phyloP scores from a whole-genome alignment of 1,140 invertebrate species.

The Cherax quadricarinatus region DNA sequence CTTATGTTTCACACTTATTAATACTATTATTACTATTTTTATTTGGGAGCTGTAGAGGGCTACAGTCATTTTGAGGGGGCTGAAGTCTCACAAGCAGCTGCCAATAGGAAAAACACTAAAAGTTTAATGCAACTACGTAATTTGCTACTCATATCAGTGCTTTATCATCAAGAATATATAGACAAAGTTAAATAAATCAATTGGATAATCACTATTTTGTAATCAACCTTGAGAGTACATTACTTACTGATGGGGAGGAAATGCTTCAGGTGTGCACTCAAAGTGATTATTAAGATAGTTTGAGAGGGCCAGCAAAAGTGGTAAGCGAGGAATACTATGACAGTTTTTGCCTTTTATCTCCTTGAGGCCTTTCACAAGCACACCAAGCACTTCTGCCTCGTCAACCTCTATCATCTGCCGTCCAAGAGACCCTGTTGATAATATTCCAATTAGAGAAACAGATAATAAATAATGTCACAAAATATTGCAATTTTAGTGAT shows the following conservation, averaged over 20 bases:
- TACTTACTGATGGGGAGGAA: constrained; percentile 41
- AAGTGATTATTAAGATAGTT: constrained; percentile 36
- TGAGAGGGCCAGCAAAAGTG: constrained; percentile 37
- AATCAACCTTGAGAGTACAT: background rate
- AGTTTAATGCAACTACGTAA: too few relatives aligned
- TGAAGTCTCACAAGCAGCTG: too few relatives aligned
- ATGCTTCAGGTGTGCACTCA: constrained; percentile 1
- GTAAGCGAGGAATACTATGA: constrained; percentile 46
- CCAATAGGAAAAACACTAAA: too few relatives aligned
- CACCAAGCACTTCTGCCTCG: constrained; percentile 11
- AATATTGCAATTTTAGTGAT: too few relatives aligned
- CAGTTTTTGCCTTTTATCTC: constrained; percentile 22
- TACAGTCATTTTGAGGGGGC: too few relatives aligned
- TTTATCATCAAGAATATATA: too few relatives aligned
- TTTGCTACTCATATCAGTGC: too few relatives aligned
- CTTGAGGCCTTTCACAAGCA: constrained; percentile 14
- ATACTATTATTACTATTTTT: too few relatives aligned
- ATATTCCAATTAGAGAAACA: background rate
- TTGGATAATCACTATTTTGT: background rate
- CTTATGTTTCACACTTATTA: too few relatives aligned
- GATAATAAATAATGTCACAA: too few relatives aligned
- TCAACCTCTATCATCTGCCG: constrained; percentile 9
- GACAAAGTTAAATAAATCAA: too few relatives aligned
- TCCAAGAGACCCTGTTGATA: constrained; percentile 1
- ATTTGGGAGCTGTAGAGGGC: too few relatives aligned